These are phyloP conservation scores for Eonycteris spelaea DNA, from an alignment of 2,113 vertebrate species.

Conservation along the genomic window DNA sequence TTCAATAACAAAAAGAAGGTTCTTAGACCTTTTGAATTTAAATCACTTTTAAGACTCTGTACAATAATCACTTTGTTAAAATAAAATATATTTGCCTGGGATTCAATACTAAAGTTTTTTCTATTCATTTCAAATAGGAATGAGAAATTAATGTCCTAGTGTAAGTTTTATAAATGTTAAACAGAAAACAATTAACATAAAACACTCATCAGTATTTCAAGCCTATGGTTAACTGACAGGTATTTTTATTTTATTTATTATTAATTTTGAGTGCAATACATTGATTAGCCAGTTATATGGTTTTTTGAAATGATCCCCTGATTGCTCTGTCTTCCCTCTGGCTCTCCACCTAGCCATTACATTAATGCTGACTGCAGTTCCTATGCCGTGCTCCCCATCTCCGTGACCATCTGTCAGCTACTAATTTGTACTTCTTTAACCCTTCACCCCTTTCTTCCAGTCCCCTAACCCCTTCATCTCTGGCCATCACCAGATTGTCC, in stretches of 20 bases:
- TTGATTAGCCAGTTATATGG: too few species aligned
- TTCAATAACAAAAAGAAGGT: neutral
- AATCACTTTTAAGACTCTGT: neutral
- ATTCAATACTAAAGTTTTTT: neutral
- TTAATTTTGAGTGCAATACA: too few species aligned
- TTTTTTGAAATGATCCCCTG: too few species aligned
- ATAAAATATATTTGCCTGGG: conserved; percentile 16
- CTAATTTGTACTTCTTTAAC: too few species aligned
- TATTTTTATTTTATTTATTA: neutral
- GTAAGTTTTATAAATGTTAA: neutral
- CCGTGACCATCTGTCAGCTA: too few species aligned
- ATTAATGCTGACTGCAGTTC: too few species aligned
- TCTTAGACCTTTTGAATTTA: neutral
- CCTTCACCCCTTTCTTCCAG: too few species aligned
- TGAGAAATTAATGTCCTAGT: neutral
- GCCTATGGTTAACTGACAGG: neutral
- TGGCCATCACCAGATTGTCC: too few species aligned
- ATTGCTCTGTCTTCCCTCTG: too few species aligned
- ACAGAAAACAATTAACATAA: neutral
- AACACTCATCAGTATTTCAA: neutral
- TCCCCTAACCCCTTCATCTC: too few species aligned
- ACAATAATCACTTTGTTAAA: neutral
- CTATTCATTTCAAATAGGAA: neutral
- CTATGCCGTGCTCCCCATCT: too few species aligned
- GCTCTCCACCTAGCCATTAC: too few species aligned